Evolutionary conservation across 1,140 invertebrate species (phyloP).

Genomic region (Drosophila equinoxialis): DNA sequence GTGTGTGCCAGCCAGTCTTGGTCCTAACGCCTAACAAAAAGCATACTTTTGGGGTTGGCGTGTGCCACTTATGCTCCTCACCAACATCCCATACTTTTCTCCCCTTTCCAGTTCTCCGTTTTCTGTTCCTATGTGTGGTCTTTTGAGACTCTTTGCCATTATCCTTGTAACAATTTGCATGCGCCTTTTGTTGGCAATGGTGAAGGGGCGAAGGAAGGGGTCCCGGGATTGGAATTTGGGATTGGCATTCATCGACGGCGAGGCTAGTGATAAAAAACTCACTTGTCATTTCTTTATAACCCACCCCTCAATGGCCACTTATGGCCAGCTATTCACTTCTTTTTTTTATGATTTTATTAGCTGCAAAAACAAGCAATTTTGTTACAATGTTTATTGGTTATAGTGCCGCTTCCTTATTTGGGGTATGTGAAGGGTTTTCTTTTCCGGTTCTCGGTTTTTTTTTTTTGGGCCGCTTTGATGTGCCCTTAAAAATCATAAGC

Average conservation of each 20-base stretch:
- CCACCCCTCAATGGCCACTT: slow-evolving; percentile 57
- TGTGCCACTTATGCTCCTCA: slow-evolving; percentile 32
- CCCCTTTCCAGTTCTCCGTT: neutral
- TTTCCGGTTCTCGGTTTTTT: neutral
- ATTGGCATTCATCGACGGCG: slow-evolving; percentile 71
- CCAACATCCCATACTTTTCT: slow-evolving; percentile 2
- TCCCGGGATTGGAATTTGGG: slow-evolving; percentile 16
- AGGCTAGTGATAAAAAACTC: slow-evolving; percentile 72
- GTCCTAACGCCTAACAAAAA: neutral
- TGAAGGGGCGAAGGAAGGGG: neutral
- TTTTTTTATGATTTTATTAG: slow-evolving; percentile 81
- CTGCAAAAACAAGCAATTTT: slow-evolving; percentile 80
- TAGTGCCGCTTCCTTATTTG: slow-evolving; percentile 56
- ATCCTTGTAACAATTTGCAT: slow-evolving; percentile 78
- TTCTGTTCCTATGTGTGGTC: slow-evolving; percentile 49
- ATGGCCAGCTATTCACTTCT: slow-evolving; percentile 64
- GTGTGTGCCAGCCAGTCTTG: slow-evolving; percentile 1
- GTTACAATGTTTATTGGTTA: slow-evolving; percentile 81
- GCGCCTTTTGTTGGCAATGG: slow-evolving; percentile 15
- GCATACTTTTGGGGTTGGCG: slow-evolving; percentile 40
- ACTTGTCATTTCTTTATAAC: slow-evolving; percentile 68
- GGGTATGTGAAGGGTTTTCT: slow-evolving; percentile 46
- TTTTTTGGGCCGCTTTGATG: slow-evolving; percentile 52
- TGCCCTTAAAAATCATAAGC: slow-evolving; percentile 80
- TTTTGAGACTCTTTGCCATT: slow-evolving; percentile 76